Evolutionary conservation across 92 coral and sea anemone genomes (phyloP).

Genomic region (Zoanthus solanderi): DNA sequence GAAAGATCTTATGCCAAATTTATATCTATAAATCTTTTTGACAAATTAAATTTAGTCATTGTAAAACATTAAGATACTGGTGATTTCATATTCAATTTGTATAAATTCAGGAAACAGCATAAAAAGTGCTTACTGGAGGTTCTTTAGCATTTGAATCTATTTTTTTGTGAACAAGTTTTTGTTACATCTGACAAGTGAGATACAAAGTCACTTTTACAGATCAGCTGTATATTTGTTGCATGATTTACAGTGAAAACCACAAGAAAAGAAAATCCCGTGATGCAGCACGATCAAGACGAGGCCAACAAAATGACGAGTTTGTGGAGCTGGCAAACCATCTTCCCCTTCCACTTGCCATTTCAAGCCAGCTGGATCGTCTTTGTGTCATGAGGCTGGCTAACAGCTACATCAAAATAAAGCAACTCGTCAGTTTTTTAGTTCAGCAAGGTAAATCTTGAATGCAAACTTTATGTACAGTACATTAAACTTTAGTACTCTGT

Average conservation of each 20-base stretch:
- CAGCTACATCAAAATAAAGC: conserved; percentile 97
- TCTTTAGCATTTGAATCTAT: no score
- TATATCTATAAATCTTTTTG: no score
- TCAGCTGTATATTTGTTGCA: neutral
- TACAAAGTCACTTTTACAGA: no score
- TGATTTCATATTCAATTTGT: no score
- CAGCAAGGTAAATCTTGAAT: conserved; percentile 67
- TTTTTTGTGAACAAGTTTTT: no score
- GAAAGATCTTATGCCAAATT: no score
- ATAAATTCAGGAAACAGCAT: no score
- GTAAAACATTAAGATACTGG: no score
- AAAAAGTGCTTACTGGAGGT: no score
- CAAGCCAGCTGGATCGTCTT: conserved; percentile 90
- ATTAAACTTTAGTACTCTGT: no score
- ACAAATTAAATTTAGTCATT: no score
- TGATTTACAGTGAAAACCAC: conserved; percentile 77
- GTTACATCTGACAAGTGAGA: no score
- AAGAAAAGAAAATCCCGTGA: conserved; percentile 94
- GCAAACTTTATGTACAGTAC: neutral
- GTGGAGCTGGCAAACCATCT: conserved; percentile 93
- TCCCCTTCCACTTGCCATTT: conserved; percentile 80
- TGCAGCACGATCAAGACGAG: conserved; percentile 97
- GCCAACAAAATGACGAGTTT: conserved; percentile 98
- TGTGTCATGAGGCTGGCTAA: conserved; percentile 98
- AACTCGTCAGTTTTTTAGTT: conserved; percentile 73